Evolutionary conservation across 37 sponge, comb jelly and placozoan genomes (phyloP), one percentile per base, ranked within the genome.

Genomic region (Chondrilla cf. caribensis): DNA sequence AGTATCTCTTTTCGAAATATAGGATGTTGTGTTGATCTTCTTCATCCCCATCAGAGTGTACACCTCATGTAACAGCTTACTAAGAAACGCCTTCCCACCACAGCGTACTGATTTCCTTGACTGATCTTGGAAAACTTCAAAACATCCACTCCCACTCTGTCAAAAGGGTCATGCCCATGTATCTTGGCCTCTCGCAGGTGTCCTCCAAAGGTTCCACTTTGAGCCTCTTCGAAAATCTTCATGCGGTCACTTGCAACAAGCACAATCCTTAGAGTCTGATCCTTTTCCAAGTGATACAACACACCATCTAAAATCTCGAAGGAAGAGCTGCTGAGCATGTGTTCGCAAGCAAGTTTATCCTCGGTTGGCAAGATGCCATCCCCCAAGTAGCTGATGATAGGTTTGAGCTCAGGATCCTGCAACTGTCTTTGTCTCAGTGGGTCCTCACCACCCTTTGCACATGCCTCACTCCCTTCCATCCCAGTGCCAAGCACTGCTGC

Each of bases 161-260:
- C 60, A 24, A 83, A 83, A 2, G 84, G 75, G 4, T 76, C 76
- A 6, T 55, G 71, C 21, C 31, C 4, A 41, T 85, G 57, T 5
- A 85, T 36, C 24, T 54, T 70, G 26, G 32, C 71, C 21, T 40
- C 58, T 38, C 70, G 9, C 1, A 85, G 40, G 70, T 85, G 85
- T 14, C 85, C 79, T 26, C 60, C 60, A 43, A 78, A 78, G 26
- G 5, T 19, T 18, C 85, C 79, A 43, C 33, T 21, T 68, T 85
- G 85, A 29, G 55, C 70, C 42, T 85, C 85, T 22, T 60, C 41
- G 41, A 85, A 54, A 22, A 85, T n/a, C 18, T 43, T 15, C 1
- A 43, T 1, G 9, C 79, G 55, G 25, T 66, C 58, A 1, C 22
- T 7, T 0, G 36, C 47, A 2, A 75, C 75, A 4, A 41, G 65